These are phyloP conservation scores for Chelonia mydas DNA, from an alignment of 2,797 vertebrate species.

Conservation along the genomic window DNA sequence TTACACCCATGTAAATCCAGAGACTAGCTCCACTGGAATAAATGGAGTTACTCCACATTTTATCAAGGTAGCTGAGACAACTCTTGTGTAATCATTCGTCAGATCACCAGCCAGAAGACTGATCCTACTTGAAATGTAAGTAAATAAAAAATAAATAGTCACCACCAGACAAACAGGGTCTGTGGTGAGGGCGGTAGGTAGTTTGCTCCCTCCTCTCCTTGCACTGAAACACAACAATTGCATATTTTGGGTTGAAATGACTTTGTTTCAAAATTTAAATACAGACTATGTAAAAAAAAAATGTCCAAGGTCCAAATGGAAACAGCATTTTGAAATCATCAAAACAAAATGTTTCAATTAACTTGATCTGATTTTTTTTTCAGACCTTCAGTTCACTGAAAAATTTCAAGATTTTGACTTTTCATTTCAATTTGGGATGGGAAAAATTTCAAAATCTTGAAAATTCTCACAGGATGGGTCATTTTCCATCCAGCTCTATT, in stretches of 20 bases:
- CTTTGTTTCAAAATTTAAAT: not conserved
- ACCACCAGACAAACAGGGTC: not conserved
- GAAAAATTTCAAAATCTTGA: not conserved
- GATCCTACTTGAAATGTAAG: conserved; percentile 45
- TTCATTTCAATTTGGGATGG: not conserved
- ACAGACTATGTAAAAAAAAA: not conserved
- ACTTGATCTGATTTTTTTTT: not conserved
- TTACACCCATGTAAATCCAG: not conserved
- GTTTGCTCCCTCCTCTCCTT: not conserved
- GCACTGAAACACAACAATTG: not conserved
- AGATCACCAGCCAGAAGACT: conserved; percentile 24
- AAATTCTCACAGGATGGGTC: not conserved
- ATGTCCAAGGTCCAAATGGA: not conserved
- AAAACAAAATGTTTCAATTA: not conserved
- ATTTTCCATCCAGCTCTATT: not conserved
- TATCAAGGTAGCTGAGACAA: conserved; percentile 15
- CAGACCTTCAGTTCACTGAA: not conserved
- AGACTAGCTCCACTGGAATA: not conserved
- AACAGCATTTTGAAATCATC: not conserved
- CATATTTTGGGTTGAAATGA: not conserved
- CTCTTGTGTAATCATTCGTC: conserved; percentile 49
- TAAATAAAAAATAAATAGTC: conserved; percentile 20
- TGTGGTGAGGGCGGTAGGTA: not conserved
- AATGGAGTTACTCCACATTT: conserved; percentile 14
- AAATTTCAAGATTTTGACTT: not conserved